Evolutionary conservation across 2,888 invertebrate genomes (phyloP), one percentile per base, ranked within the genome.

Genomic region (Cenopis cana): DNA sequence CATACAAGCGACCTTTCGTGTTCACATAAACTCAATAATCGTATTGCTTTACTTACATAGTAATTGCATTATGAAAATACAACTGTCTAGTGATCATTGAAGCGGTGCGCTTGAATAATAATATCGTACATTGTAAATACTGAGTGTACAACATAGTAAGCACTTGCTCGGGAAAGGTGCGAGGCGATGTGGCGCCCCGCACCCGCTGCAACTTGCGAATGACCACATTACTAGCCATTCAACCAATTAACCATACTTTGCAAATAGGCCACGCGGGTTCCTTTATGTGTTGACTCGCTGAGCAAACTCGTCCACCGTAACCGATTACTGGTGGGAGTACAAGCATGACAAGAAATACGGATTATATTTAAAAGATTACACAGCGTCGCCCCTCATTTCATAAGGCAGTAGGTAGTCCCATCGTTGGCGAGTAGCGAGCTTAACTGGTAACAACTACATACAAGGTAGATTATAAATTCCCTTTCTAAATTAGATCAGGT

Each of bases 81-180:
- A 17, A 55, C 18, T 68, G 60, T 68, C 41, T 68, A 18, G 41
- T 49, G 56, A 64, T 57, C 36, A 38, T 29, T 49, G 49, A 46
- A 61, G 68, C 61, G 69, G n/a, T 36, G 56, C 24, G 50, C 55
- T 69, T 52, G 57, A 57, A 69, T 64, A 57, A 57, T 69, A 64
- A 50, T 24, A 52, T 33, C 20, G 50, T 62, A 62, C 62, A 52
- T 36, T 62, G 62, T 62, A 50, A 62, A 62, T 50, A 50, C 33
- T 61, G 33, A 52, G 33, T 50, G 62, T 8, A 50, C 64, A 64
- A 54, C 64, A 64, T 64, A 64, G 62, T 50, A 62, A n/a, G 38
- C 10, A 38, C 38, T 38, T 38, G 38, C 38, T 12, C 38, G 38
- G 12, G 12, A 38, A 38, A 33, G 36, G 8, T 14, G 17, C 33